phyloP scores from a whole-genome alignment of 2,888 invertebrate species.

The Agrochola litura region DNA sequence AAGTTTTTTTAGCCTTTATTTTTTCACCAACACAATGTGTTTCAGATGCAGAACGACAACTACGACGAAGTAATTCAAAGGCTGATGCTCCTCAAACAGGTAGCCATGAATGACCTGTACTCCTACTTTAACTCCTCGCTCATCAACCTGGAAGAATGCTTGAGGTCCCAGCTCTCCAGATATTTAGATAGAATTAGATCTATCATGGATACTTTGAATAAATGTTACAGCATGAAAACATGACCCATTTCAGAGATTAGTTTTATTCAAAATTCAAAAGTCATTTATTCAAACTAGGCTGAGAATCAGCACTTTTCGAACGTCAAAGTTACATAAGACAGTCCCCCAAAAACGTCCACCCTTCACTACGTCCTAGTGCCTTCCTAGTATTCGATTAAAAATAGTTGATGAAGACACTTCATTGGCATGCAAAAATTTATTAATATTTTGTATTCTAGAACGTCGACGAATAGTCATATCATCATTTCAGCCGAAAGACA shows the following conservation, averaged over 20 bases:
- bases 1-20: too few relatives aligned
- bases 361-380: too few relatives aligned
- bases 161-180: constrained; percentile 68
- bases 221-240: constrained; percentile 71
- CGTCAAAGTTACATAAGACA: too few relatives aligned
- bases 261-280: neutral
- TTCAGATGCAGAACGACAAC: constrained; percentile 80
- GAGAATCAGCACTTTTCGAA: too few relatives aligned
- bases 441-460: neutral
- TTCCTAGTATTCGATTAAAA: too few relatives aligned
- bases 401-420: neutral
- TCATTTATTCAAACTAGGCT: too few relatives aligned
- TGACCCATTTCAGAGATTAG: constrained; percentile 5
- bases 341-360: too few relatives aligned
- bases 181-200: constrained; percentile 72
- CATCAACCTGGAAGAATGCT: constrained; percentile 71
- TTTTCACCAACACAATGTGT: constrained; percentile 25
- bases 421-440: neutral
- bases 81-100: constrained; percentile 73
- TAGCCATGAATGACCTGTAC: constrained; percentile 71
- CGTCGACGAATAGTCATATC: too few relatives aligned
- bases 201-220: constrained; percentile 70
- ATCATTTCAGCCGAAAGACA: too few relatives aligned
- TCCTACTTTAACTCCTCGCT: constrained; percentile 64
- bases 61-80: constrained; percentile 76